These are phyloP conservation scores for Prunella strophiata DNA, from an alignment of 2,797 vertebrate species.

Conservation along the genomic window DNA sequence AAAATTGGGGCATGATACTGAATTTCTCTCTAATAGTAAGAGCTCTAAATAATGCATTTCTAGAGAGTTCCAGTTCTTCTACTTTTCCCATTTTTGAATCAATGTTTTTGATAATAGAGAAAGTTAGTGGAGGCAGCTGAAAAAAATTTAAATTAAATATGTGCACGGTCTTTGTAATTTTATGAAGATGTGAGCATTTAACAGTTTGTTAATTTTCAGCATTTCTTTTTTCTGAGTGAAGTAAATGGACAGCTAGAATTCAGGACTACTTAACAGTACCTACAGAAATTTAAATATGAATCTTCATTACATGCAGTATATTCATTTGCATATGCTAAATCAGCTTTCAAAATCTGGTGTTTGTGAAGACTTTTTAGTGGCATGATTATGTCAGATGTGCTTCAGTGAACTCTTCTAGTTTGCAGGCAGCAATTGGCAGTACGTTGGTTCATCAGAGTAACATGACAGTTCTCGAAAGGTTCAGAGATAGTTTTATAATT, in stretches of 20 bases:
- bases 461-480: conserved; percentile 63
- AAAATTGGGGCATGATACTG: not conserved
- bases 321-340: conserved; percentile 71
- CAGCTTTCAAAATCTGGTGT: conserved; percentile 66
- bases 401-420: conserved; percentile 69
- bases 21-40: not conserved
- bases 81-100: not conserved
- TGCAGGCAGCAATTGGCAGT: conserved; percentile 73
- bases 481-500: conserved; percentile 72
- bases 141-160: not conserved
- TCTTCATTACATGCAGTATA: conserved; percentile 18
- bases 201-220: not conserved
- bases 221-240: not conserved
- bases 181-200: not conserved
- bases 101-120: not conserved
- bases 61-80: not conserved
- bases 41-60: not conserved
- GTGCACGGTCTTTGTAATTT: not conserved
- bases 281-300: conserved; percentile 57
- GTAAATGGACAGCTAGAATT: not conserved
- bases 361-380: conserved; percentile 59
- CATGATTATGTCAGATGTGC: conserved; percentile 72
- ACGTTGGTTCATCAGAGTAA: conserved; percentile 61
- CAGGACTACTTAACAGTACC: conserved; percentile 27
- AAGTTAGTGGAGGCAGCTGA: not conserved